Base-by-base conservation (phyloP, 2,797 vertebrate species). In the Cichlasoma orientale region DNA sequence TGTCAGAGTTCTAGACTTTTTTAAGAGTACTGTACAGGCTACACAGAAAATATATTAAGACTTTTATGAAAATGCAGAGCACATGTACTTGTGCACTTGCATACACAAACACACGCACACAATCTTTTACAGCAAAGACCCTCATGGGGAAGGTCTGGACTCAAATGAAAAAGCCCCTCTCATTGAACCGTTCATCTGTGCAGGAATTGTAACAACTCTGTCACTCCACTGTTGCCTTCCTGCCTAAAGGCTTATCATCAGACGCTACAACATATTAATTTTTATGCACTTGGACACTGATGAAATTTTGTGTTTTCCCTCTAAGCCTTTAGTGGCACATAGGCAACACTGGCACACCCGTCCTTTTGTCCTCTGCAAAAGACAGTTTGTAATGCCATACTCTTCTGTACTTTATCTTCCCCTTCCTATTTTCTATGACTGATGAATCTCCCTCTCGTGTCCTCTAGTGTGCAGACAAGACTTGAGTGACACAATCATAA, bases 401-500 rank as follows among this genome's bases (percentile, higher is more conserved):
- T 76, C 50, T 75, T 70, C 77, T 27, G 70, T 76, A 52, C 73
- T 52, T 55, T 36, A 21, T 44, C 47, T 71, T 66, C 57, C 36
- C 33, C 57, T 23, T 21, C 36, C 41, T 29, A 21, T 29, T 19
- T 13, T 53, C 61, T 19, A 59, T 85, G 85, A 88, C 74, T 75
- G 85, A 89, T 88, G 86, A 89, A 75, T 90, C 78, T 74, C 73
- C 77, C 74, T 77, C 55, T 23, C 4, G 3, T 80, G 80, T 85
- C 78, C 78, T 86, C 75, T 72, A 54, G 79, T 85, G 69, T 57
- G 79, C 56, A 77, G 66, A 86, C 71, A 73, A 75, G 74, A 73
- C 77, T 76, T 82, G 80, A 89, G 73, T 85, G 80, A 89, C 86
- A 89, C 69, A 78, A 82, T 89, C 83, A 84, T 69, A 78, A 79